Evolutionary conservation across 2,113 vertebrate species (phyloP).

Genomic region (Apodemus speciosus): DNA sequence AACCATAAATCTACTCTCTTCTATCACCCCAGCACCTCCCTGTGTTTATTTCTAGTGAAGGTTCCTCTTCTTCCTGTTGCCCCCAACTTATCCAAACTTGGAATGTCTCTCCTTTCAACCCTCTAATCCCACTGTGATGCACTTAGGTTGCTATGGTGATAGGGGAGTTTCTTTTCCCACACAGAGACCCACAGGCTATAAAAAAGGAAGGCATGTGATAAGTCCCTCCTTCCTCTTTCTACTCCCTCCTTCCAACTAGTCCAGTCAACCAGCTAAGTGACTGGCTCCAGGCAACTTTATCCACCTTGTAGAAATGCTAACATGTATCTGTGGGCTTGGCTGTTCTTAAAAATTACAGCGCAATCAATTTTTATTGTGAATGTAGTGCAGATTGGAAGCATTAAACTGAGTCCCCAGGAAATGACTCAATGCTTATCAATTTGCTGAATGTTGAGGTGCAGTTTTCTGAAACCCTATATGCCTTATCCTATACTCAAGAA

Average conservation of each 20-base stretch:
- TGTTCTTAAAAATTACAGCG: slow-evolving; percentile 58
- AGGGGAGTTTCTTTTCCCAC: neutral
- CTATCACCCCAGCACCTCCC: slow-evolving; percentile 58
- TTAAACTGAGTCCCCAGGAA: slow-evolving; percentile 19
- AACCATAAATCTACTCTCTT: slow-evolving; percentile 83
- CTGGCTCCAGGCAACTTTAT: slow-evolving; percentile 32
- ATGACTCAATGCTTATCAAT: slow-evolving; percentile 40
- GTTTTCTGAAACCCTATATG: neutral
- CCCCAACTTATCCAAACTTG: slow-evolving; percentile 29
- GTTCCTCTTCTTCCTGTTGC: neutral
- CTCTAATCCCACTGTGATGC: neutral
- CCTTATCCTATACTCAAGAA: neutral
- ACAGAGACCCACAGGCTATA: neutral
- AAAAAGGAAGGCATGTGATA: neutral
- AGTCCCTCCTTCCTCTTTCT: neutral
- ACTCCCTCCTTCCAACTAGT: neutral
- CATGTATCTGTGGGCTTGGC: neutral
- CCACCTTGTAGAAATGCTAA: slow-evolving; percentile 67
- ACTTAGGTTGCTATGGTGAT: slow-evolving; percentile 69
- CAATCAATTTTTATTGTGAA: slow-evolving; percentile 59
- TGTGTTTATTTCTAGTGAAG: slow-evolving; percentile 79
- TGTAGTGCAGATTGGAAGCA: slow-evolving; percentile 27
- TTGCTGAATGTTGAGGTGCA: neutral
- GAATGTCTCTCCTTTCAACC: slow-evolving; percentile 19
- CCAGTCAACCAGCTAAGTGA: slow-evolving; percentile 39